Evolutionary conservation across 2,888 invertebrate species (phyloP), one percentile per base, ranked within the genome.

Genomic region (Sminthurinus aureus): DNA sequence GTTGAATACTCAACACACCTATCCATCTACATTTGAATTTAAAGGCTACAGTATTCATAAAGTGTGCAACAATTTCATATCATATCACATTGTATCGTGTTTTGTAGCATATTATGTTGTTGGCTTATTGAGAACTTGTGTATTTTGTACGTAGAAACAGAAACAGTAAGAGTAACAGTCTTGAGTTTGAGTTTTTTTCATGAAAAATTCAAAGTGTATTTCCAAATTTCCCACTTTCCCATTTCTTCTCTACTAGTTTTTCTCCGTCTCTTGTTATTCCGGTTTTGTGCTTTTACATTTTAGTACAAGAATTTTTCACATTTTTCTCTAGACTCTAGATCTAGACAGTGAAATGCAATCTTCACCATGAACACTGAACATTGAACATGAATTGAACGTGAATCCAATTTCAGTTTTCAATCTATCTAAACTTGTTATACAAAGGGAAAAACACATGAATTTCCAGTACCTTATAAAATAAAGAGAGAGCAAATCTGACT

Each of bases 161-260:
- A 20, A 69, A 69, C 12, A 69, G n/a, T 9, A 20, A n/a, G 9
- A 69, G 20, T 9, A 22, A 26, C 51, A 38, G 3, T 15, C n/a
- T 75, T n/a, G 50, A 38, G 1, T 38, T 15, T 38, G 38, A 24
- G 58, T 50, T 15, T 52, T 76, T 76, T 58, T 3, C 52, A 58
- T 76, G 76, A 76, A 76, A 76, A 76, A 52, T 76, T 76, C 76
- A 76, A 76, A 76, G 76, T 20, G 38, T 24, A 73, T 73, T 73
- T 26, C 76, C n/a, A 13, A 76, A 20, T 76, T 52, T 51, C 75
- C 3, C 3, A 24, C 18, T 15, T 38, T 38, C 75, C 24, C 51
- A 2, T 73, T 26, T 15, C 22, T 78, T 15, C 64, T 79, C 24
- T 18, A 24, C 64, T 64, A 6, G n/a, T n/a, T 38, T 38, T 38